A percentile compares a stretch with the other conserved stretches of the same genome.
These are phyloP conservation scores for Rhynchophorus ferrugineus DNA, from an alignment of 1,140 invertebrate genomes.

Conservation along the genomic window DNA sequence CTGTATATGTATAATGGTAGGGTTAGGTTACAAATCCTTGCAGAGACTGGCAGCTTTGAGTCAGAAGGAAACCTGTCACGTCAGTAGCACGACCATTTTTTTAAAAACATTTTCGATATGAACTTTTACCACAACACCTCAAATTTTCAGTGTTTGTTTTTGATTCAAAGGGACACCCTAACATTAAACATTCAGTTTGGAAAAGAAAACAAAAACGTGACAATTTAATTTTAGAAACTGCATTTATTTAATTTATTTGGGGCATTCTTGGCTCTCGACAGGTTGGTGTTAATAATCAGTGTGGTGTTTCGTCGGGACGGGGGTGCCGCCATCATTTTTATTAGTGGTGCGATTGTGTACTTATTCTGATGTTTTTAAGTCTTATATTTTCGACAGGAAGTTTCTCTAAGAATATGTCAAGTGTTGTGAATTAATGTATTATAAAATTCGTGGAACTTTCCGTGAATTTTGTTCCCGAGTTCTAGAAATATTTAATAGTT, in stretches of 20 bases:
- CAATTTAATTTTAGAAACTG: slow-evolving; percentile 32
- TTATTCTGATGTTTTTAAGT: slow-evolving; percentile 27
- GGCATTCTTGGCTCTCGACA: slow-evolving; percentile 15
- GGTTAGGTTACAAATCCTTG: slow-evolving; percentile 15
- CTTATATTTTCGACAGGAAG: slow-evolving; percentile 1
- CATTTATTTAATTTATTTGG: slow-evolving; percentile 36
- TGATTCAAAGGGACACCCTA: slow-evolving; percentile 18
- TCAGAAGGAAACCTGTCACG: neutral
- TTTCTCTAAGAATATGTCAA: slow-evolving; percentile 15
- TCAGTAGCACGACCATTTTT: no score
- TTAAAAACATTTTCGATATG: no score
- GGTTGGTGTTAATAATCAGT: slow-evolving; percentile 25
- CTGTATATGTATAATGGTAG: slow-evolving; percentile 29
- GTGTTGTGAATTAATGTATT: slow-evolving; percentile 30
- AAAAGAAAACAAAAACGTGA: slow-evolving; percentile 17
- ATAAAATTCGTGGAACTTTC: slow-evolving; percentile 13
- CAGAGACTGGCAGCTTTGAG: slow-evolving; percentile 13
- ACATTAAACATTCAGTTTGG: slow-evolving; percentile 25
- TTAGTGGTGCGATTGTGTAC: slow-evolving; percentile 34
- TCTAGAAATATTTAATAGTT: slow-evolving; percentile 30
- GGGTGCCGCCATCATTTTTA: slow-evolving; percentile 28
- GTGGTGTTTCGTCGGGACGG: slow-evolving; percentile 15
- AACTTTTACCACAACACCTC: no score
- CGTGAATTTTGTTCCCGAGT: slow-evolving; percentile 4
- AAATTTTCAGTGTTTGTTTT: no score